Evolutionary conservation across 2,797 vertebrate genomes (phyloP), one percentile per base, ranked within the genome.

Genomic region (Enteromius radiatus): DNA sequence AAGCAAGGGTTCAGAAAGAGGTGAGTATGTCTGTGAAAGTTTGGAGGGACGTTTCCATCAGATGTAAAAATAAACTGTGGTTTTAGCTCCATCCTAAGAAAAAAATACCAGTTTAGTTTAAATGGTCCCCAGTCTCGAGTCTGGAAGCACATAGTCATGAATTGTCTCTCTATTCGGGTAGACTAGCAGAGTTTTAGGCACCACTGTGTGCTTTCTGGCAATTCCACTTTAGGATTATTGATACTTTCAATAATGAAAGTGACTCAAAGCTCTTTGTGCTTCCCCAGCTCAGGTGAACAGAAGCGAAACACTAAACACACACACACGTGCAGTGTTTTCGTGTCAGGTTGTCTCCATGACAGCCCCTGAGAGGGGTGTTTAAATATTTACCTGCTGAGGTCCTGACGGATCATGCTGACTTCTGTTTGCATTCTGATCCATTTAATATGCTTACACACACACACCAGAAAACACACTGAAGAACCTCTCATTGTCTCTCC

Each of bases 351-450:
- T 83, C 76, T 76, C 74, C 71, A 80, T 82, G 81, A 73, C 77
- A 84, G 54, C 45, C 84, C 56, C 70, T 67, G 80, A 65, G 80
- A 56, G 49, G 47, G 75, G 33, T 74, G 52, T 73, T 83, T 84
- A 83, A 88, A 86, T 86, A 83, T 86, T 86, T 86, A 87, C 81
- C 73, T 63, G 77, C 76, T 83, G 43, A 56, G 78, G 59, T 80
- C 75, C 77, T 63, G 77, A 77, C 45, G 45, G 63, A 81, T 76
- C 78, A 78, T 71, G 47, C 43, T 41, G 67, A 67, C 56, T 85
- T 80, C 67, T 84, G 82, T 84, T 83, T 84, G 80, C 80, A 74
- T 77, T 75, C 56, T 84, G 65, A 82, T 76, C 38, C 26, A n/a
- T 84, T 84, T 79, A 87, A 82, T 82, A 17, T 19, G 23, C 31